A percentile compares a stretch with the other conserved stretches of the same genome.
These are phyloP conservation scores for Discoglossus pictus DNA, from an alignment of 2,797 vertebrate genomes.

Conservation along the genomic window DNA sequence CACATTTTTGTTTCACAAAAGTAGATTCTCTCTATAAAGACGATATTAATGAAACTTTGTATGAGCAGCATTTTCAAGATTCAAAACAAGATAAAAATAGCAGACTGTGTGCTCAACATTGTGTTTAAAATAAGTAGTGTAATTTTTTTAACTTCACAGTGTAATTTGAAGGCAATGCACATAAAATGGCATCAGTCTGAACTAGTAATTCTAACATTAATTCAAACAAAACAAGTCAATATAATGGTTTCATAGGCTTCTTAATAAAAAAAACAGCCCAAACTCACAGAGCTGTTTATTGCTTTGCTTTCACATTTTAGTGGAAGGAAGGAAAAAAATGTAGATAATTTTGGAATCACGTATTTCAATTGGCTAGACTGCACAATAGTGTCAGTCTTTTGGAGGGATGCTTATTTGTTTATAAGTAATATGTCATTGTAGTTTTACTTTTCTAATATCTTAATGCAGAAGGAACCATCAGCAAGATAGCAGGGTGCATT, in stretches of 20 bases:
- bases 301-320: constrained; percentile 24
- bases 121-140: no score
- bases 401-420: constrained; percentile 32
- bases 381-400: constrained; percentile 16
- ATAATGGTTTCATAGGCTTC: constrained; percentile 9
- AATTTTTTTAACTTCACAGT: no score
- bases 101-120: no score
- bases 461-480: constrained; percentile 16
- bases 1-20: no score
- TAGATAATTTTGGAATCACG: constrained; percentile 9
- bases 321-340: constrained; percentile 11
- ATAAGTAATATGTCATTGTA: constrained; percentile 33
- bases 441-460: constrained; percentile 27
- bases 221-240: constrained; percentile 1
- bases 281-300: constrained; percentile 9
- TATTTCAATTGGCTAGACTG: constrained; percentile 14
- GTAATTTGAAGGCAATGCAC: no score
- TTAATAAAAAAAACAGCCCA: constrained; percentile 14
- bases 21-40: no score
- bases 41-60: no score
- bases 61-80: no score
- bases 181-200: no score
- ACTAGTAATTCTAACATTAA: background rate
- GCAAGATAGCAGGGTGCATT: constrained; percentile 12
- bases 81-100: no score